Evolutionary conservation across 2,888 invertebrate genomes (phyloP), one percentile per base, ranked within the genome.

Genomic region (Orthosia gracilis): DNA sequence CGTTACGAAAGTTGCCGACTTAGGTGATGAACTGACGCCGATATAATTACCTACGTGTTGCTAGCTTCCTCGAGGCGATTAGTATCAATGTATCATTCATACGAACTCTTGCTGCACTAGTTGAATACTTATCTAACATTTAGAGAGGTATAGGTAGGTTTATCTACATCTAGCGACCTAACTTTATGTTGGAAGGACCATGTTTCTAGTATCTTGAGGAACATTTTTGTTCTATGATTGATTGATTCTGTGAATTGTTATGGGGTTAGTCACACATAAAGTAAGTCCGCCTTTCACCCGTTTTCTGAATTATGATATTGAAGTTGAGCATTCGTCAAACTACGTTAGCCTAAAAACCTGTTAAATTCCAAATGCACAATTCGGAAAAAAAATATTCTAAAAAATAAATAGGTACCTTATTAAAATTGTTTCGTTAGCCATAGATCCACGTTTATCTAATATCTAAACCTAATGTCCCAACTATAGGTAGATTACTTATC

Each of bases 11-110:
- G 70, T 76, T 73, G 18, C 72, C 65, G 66, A 59, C 62, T 80
- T 80, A 78, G 73, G 55, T 85, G 85, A 83, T 85, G 79, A 73
- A 62, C 75, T 78, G 71, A 69, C 64, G 73, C 50, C 68, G 58
- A 73, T 70, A 77, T 70, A 63, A 69, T 55, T 72, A 69, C 40
- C 4, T 66, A 67, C 52, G 45, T 78, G 62, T 52, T 65, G 21
- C 55, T 66, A 23, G 49, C 67, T 81, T 69, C 76, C 76, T 65
- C 57, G 45, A 61, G 18, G 26, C 15, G 61, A 58, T 45, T 65
- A 57, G 17, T 75, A 69, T 62, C 69, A 62, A 69, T 50, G n/a
- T 67, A 49, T 59, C 54, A 63, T 67, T 75, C 15, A 68, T 75
- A 55, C 31, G 3, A 59, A 7, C 12, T 58, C 15, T 69, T 80